A percentile compares a stretch with the other conserved stretches of the same genome.
Conservation (phyloP, 2,797 vertebrate species). For the Erethizon dorsatum region DNA sequence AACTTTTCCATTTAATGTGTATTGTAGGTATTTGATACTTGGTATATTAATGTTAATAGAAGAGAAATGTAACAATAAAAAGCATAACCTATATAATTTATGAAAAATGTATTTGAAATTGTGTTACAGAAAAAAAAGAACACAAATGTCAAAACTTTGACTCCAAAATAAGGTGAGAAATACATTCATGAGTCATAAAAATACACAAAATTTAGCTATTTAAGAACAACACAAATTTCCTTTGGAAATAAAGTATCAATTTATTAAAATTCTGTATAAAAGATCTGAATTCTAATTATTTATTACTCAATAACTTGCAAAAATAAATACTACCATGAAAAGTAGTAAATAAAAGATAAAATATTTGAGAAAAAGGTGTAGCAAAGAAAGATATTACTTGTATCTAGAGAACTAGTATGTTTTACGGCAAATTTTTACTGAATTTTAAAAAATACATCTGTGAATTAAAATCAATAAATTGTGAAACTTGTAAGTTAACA, state of each 20-base stretch:
- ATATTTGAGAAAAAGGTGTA: neutral
- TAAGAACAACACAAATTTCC: neutral
- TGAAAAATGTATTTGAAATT: conserved; percentile 17
- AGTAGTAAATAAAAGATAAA: neutral
- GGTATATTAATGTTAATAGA: neutral
- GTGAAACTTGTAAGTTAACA: neutral
- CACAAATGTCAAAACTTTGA: neutral
- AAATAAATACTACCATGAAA: neutral
- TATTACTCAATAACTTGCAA: neutral
- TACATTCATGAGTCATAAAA: neutral
- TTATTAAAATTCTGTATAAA: neutral
- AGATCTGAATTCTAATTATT: neutral
- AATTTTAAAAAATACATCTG: neutral
- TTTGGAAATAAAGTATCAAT: neutral
- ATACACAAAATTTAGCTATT: neutral
- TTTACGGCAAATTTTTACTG: neutral
- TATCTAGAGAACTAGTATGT: neutral
- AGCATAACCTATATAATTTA: neutral
- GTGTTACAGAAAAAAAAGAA: neutral
- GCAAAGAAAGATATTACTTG: neutral
- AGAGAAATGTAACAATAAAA: neutral
- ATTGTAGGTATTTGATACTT: neutral
- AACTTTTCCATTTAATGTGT: neutral
- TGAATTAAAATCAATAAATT: conserved; percentile 19
- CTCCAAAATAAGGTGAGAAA: neutral